These are phyloP conservation scores for Aphaenogaster rudis DNA, from an alignment of 1,140 invertebrate species.

Conservation along the genomic window DNA sequence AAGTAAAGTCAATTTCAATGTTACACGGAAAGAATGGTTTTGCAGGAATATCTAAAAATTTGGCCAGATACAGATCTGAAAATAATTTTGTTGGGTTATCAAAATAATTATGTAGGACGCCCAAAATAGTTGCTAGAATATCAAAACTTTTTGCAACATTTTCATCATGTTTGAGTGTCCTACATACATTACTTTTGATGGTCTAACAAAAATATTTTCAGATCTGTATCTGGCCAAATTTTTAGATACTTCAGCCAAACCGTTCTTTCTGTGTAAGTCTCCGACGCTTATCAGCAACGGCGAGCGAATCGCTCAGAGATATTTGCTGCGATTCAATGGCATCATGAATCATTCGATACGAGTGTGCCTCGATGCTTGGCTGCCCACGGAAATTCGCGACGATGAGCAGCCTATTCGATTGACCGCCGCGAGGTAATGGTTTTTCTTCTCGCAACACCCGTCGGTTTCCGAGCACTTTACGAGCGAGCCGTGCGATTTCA, in stretches of 20 bases:
- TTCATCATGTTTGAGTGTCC: too few species aligned
- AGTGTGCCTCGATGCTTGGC: constrained; percentile 23
- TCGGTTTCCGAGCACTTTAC: constrained; percentile 34
- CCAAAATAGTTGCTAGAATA: too few species aligned
- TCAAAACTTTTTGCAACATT: too few species aligned
- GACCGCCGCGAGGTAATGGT: constrained; percentile 51
- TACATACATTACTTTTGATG: too few species aligned
- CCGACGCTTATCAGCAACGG: constrained; percentile 31
- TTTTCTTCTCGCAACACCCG: constrained; percentile 30
- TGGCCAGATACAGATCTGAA: too few species aligned
- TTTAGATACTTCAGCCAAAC: too few species aligned
- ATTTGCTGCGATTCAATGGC: constrained; percentile 46
- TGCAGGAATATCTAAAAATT: too few species aligned
- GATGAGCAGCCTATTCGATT: constrained; percentile 18
- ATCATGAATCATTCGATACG: constrained; percentile 47
- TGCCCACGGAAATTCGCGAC: constrained; percentile 49
- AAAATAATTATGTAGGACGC: too few species aligned
- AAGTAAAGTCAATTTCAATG: constrained; percentile 16
- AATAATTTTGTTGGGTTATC: too few species aligned
- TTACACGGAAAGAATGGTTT: neutral
- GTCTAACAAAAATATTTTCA: too few species aligned
- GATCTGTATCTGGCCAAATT: too few species aligned
- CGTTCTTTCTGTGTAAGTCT: neutral
- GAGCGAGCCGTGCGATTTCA: constrained; percentile 51
- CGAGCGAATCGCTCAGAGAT: constrained; percentile 49